Conservation (phyloP, 2,888 invertebrate genomes). For the Leptopilina myrica region DNA sequence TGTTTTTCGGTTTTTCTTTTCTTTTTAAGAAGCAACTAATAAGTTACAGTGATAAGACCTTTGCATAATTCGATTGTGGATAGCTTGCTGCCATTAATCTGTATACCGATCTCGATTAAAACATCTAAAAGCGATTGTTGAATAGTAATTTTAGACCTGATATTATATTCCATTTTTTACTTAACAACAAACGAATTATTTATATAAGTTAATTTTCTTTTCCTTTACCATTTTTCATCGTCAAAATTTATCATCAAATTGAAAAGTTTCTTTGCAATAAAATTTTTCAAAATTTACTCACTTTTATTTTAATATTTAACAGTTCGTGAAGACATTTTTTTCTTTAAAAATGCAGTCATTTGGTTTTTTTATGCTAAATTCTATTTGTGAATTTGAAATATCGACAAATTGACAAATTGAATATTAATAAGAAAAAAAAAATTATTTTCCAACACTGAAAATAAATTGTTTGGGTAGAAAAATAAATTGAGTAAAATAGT, state of each 20-base stretch:
- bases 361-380: not conserved
- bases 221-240: not conserved
- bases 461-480: too few species aligned
- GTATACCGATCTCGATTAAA: not conserved
- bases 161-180: not conserved
- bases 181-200: slow-evolving; percentile 4
- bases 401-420: not conserved
- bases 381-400: too few species aligned
- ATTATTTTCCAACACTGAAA: not conserved
- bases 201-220: not conserved
- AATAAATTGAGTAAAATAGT: not conserved
- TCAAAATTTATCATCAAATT: not conserved
- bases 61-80: slow-evolving; percentile 21
- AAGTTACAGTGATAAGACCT: slow-evolving; percentile 36
- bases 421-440: not conserved
- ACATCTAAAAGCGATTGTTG: slow-evolving; percentile 13
- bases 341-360: not conserved
- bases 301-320: not conserved
- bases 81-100: slow-evolving; percentile 12
- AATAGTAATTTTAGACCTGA: not conserved
- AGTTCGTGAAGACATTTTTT: not conserved
- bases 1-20: too few species aligned
- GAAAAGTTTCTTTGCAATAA: not conserved
- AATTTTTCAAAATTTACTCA: not conserved
- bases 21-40: slow-evolving; percentile 26